Conservation (phyloP, 2,888 invertebrate species). For the Diploptera punctata region DNA sequence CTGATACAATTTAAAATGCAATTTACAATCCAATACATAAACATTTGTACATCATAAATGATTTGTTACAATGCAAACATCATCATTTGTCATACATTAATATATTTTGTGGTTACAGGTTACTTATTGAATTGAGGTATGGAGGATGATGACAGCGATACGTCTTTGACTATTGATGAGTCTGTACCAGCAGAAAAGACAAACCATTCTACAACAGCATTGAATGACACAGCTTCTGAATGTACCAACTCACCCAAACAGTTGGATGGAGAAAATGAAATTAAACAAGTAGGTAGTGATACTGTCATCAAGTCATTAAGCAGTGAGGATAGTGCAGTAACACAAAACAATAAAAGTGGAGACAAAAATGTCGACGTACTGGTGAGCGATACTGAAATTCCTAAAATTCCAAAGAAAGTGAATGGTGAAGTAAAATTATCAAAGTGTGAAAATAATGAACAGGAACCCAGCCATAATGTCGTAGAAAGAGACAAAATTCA, state of each 20-base stretch:
- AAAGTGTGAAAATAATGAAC: conserved; percentile 12
- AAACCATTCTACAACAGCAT: not conserved
- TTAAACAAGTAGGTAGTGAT: not conserved
- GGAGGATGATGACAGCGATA: conserved; percentile 29
- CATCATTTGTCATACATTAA: too few relatives aligned
- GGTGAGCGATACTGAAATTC: conserved; percentile 20
- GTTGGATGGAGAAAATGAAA: not conserved
- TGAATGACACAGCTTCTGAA: too few relatives aligned
- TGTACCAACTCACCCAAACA: not conserved
- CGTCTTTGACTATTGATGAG: conserved; percentile 13
- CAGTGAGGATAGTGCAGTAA: not conserved
- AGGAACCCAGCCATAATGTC: not conserved
- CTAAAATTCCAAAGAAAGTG: conserved; percentile 30
- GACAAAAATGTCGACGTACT: not conserved
- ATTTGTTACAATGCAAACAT: too few relatives aligned
- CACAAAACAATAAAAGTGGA: not conserved
- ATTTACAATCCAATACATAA: too few relatives aligned
- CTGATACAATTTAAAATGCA: too few relatives aligned
- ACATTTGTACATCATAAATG: too few relatives aligned
- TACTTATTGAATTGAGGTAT: not conserved
- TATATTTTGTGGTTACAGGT: conserved; percentile 25
- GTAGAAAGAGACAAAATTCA: too few relatives aligned
- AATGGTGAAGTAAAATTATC: conserved; percentile 38
- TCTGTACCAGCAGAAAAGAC: not conserved
- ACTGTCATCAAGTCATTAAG: not conserved